Evolutionary conservation across 2,113 vertebrate genomes (phyloP), one percentile per base, ranked within the genome.

Genomic region (Lota lota): DNA sequence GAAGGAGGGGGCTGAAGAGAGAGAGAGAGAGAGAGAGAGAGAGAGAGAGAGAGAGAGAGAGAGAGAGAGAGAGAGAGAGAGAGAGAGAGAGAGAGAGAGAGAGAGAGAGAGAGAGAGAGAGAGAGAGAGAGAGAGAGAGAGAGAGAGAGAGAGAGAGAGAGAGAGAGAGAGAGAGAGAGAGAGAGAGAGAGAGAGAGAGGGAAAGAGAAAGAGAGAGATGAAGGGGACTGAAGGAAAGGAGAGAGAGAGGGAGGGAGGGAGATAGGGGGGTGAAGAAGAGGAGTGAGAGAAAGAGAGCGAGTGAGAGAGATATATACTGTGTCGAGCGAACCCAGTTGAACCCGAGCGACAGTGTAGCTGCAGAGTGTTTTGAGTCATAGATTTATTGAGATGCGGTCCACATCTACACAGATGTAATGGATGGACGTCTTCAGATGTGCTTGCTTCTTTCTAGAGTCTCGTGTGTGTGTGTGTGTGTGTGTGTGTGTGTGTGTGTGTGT

Each of bases 301-400:
- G 61, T 18, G 61, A 61, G 60, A 61, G 60, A 61, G 21, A 18
- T 24, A 62, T 24, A 62, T 4, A 63, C 12, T 24, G 57, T 11
- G 57, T 19, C 18, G 51, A 56, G 47, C 60, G 61, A 63, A 69
- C 68, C 61, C 61, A 50, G 24, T 20, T 69, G 68, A 69, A 69
- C 68, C 68, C 22, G 11, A 61, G 21, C 22, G 20, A 22, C 59
- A 22, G 59, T 12, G 21, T 14, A 18, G 68, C 15, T 17, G 63
- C 63, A 67, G 53, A 36, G 50, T 53, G 19, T 16, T 40, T 21
- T 4, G 24, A 18, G 15, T 33, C 15, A 17, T 18, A 15, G 61
- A 20, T 15, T 24, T 54, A 40, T 5, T 40, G 18, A 19, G 22
- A 61, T 61, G 59, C 59, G 61, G 61, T 8, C 24, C 61, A 62